A percentile compares a stretch with the other conserved stretches of the same genome.
Evolutionary conservation across 2,888 invertebrate genomes (phyloP).

Genomic region (Rambutsinella grinnellia): DNA sequence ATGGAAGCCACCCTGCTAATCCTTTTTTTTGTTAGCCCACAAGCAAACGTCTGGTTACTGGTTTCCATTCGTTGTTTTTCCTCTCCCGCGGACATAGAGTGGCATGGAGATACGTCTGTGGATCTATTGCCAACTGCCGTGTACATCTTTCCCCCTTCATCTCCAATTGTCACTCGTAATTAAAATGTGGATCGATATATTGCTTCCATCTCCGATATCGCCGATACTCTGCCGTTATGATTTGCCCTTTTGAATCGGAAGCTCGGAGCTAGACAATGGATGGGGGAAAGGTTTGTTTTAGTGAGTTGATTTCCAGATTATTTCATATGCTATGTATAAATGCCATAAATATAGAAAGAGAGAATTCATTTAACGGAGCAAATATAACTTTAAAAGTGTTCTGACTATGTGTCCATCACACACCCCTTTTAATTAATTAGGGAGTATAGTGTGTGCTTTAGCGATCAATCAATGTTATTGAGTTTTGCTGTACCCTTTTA

Average conservation of each 20-base stretch:
- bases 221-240: constrained; percentile 48
- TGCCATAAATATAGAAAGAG: too few species aligned
- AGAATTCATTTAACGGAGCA: too few species aligned
- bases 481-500: too few species aligned
- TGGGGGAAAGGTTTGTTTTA: too few species aligned
- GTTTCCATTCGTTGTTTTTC: constrained; percentile 18
- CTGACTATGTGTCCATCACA: too few species aligned
- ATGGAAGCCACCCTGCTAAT: constrained; percentile 64
- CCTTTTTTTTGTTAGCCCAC: constrained; percentile 50
- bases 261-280: too few species aligned
- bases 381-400: too few species aligned
- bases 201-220: constrained; percentile 65
- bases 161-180: constrained; percentile 67
- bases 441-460: too few species aligned
- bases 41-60: constrained; percentile 1
- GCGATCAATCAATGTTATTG: too few species aligned
- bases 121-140: neutral
- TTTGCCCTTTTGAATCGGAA: constrained; percentile 13
- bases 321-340: too few species aligned
- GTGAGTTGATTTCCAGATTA: too few species aligned
- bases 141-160: constrained; percentile 59
- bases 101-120: neutral
- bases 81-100: constrained; percentile 2
- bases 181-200: constrained; percentile 66
- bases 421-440: too few species aligned